These are phyloP conservation scores for Ursus arctos DNA, from an alignment of 2,113 vertebrate species.

Conservation along the genomic window DNA sequence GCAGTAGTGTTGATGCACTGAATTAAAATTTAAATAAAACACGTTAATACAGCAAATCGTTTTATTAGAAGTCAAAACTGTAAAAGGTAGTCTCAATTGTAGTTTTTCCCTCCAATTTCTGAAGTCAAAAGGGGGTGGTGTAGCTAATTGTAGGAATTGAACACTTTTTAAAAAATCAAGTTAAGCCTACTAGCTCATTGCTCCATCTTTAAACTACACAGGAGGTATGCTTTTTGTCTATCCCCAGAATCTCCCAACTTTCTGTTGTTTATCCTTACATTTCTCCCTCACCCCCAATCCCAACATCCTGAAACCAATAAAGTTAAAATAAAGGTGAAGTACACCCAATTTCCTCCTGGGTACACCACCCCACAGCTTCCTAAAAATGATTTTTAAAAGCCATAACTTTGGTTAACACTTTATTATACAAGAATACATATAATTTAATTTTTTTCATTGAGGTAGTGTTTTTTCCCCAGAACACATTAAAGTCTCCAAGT, in stretches of 20 bases:
- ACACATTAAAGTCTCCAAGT: slow-evolving; percentile 55
- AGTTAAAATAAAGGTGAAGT: slow-evolving; percentile 82
- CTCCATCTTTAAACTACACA: slow-evolving; percentile 55
- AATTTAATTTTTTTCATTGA: slow-evolving; percentile 21
- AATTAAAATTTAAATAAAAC: slow-evolving; percentile 60
- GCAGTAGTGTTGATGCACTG: slow-evolving; percentile 32
- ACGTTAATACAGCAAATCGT: slow-evolving; percentile 36
- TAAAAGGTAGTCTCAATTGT: slow-evolving; percentile 24
- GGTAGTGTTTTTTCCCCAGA: neutral
- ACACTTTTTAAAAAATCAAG: slow-evolving; percentile 48
- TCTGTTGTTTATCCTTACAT: slow-evolving; percentile 44
- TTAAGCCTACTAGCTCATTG: neutral
- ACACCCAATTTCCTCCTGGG: neutral
- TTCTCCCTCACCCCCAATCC: neutral
- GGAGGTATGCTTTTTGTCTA: slow-evolving; percentile 27
- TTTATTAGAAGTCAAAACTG: slow-evolving; percentile 37
- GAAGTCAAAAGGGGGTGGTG: neutral
- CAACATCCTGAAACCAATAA: slow-evolving; percentile 62
- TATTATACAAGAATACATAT: slow-evolving; percentile 38
- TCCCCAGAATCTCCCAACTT: slow-evolving; percentile 49
- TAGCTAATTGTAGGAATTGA: slow-evolving; percentile 20
- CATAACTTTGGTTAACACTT: neutral
- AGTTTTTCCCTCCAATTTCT: neutral
- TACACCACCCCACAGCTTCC: slow-evolving; percentile 47
- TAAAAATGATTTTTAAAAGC: slow-evolving; percentile 8